A percentile compares a stretch with the other conserved stretches of the same genome.
Conservation (phyloP, 2,888 invertebrate genomes). For the Amphipoea oculea region DNA sequence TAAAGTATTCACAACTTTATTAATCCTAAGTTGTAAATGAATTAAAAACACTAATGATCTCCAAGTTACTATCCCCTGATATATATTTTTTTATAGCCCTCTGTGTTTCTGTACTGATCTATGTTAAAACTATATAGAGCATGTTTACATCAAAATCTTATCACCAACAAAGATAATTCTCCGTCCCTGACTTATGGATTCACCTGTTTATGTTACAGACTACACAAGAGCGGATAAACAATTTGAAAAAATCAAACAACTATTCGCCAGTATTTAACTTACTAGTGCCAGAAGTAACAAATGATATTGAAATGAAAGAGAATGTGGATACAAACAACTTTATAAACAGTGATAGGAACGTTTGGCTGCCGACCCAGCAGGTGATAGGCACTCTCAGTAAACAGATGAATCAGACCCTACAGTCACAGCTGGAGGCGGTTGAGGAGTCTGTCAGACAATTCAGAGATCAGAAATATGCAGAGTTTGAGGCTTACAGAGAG, state of each 20-base stretch:
- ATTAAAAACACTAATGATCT: not conserved
- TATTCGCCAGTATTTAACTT: constrained; percentile 94
- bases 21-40: not conserved
- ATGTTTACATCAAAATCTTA: constrained; percentile 58
- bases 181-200: constrained; percentile 52
- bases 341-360: constrained; percentile 77
- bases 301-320: constrained; percentile 89
- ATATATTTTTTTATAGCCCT: not conserved
- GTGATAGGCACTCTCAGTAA: constrained; percentile 92
- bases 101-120: constrained; percentile 23
- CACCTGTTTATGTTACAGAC: constrained; percentile 84
- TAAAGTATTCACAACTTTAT: too few species aligned
- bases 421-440: constrained; percentile 92
- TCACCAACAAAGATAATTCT: constrained; percentile 52
- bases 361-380: constrained; percentile 88
- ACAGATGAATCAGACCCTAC: constrained; percentile 92
- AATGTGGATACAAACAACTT: constrained; percentile 86
- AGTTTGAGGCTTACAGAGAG: constrained; percentile 93
- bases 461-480: constrained; percentile 93
- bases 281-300: constrained; percentile 90
- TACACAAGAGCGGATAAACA: constrained; percentile 90
- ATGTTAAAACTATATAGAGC: constrained; percentile 25
- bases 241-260: constrained; percentile 91
- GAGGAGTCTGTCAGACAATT: constrained; percentile 94
- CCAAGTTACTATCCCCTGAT: not conserved